These are phyloP conservation scores for Zaprionus kolodkinae DNA, from an alignment of 1,140 invertebrate genomes.

Conservation along the genomic window DNA sequence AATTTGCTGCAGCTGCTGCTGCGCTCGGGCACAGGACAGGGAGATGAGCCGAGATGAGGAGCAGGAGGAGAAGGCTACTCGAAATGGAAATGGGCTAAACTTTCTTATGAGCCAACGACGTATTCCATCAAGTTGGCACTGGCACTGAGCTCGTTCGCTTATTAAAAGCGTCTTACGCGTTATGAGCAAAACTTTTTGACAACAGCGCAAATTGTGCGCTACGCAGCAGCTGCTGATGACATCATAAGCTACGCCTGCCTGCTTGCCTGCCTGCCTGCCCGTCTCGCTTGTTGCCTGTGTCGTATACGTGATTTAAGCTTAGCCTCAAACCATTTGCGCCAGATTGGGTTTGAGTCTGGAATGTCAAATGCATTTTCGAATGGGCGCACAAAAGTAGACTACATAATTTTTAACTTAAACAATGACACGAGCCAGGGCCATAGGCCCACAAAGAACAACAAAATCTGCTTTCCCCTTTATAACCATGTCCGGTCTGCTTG, in stretches of 20 bases:
- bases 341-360: slow-evolving; percentile 16
- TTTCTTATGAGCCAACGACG: slow-evolving; percentile 9
- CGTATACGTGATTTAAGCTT: slow-evolving; percentile 4
- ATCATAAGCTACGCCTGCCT: slow-evolving; percentile 20
- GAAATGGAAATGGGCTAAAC: slow-evolving; percentile 7
- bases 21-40: too few relatives aligned
- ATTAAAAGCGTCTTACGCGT: slow-evolving; percentile 49
- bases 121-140: slow-evolving; percentile 33
- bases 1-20: slow-evolving; percentile 31
- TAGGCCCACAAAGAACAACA: not conserved
- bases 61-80: not conserved
- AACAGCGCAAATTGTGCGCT: slow-evolving; percentile 13
- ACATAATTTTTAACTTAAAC: slow-evolving; percentile 45
- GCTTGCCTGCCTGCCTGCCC: too few relatives aligned
- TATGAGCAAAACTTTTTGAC: slow-evolving; percentile 38
- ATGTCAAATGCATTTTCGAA: slow-evolving; percentile 32
- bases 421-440: not conserved
- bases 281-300: not conserved
- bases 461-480: not conserved
- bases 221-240: slow-evolving; percentile 38
- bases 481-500: not conserved
- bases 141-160: slow-evolving; percentile 13
- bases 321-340: not conserved
- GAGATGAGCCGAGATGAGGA: too few relatives aligned
- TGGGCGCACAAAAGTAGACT: not conserved